These are phyloP conservation scores for Ceuthmochares aereus DNA, from an alignment of 2,113 vertebrate species.

Conservation along the genomic window DNA sequence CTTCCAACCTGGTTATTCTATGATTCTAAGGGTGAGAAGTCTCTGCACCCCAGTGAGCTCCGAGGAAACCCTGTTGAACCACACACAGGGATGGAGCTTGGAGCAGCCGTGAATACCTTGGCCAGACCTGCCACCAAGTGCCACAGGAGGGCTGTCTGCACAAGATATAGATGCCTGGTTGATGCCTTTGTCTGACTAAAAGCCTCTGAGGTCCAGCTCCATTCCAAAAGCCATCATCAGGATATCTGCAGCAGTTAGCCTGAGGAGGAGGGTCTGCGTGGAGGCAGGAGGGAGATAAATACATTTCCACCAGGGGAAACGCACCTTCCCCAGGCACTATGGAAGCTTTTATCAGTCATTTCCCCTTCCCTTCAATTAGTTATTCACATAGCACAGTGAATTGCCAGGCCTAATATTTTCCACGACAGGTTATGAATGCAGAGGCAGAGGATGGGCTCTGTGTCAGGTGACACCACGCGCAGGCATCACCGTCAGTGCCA, in stretches of 20 bases:
- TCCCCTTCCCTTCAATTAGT: not conserved
- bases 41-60: rapidly evolving
- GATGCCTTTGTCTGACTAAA: not conserved
- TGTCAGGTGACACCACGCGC: not conserved
- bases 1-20: too few species aligned
- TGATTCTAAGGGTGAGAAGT: rapidly evolving
- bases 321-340: not conserved
- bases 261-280: not conserved
- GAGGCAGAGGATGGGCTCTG: not conserved
- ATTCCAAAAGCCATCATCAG: rapidly evolving
- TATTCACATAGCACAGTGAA: not conserved
- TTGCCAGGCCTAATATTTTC: not conserved
- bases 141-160: rapidly evolving
- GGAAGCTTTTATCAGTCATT: not conserved
- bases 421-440: rapidly evolving
- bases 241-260: rapidly evolving
- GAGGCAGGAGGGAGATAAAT: not conserved
- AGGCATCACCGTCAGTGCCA: not conserved
- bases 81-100: rapidly evolving
- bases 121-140: not conserved
- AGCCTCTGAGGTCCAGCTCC: not conserved
- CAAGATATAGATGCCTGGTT: not conserved
- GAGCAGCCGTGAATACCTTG: rapidly evolving
- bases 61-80: not conserved
- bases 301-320: not conserved